Percentiles rank a stretch among this genome's conserved stretches.
Conservation (phyloP, 2,888 invertebrate genomes). For the Pecten maximus region DNA sequence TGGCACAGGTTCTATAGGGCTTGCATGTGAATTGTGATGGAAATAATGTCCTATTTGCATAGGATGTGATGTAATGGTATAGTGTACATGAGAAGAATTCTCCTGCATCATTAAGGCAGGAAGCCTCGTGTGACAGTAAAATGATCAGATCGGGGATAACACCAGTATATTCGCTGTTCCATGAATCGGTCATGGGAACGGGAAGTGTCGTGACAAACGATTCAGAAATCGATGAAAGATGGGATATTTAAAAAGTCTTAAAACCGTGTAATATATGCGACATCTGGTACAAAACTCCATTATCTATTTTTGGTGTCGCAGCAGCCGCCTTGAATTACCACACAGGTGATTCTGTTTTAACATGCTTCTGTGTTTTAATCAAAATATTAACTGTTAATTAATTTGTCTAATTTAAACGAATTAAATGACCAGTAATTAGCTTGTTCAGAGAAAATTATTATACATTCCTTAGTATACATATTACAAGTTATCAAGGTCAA, state of each 20-base stretch:
- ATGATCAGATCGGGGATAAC: background rate
- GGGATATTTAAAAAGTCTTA: background rate
- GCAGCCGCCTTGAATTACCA: slow-evolving; percentile 14
- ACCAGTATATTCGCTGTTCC: background rate
- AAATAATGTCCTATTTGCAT: slow-evolving; percentile 20
- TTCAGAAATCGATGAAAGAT: background rate
- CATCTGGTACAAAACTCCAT: background rate
- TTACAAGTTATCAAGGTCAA: no score
- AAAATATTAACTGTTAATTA: no score
- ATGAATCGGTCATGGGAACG: background rate
- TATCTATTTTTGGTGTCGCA: background rate
- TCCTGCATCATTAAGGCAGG: background rate
- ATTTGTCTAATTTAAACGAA: no score
- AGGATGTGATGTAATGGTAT: background rate
- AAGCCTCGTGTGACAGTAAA: slow-evolving; percentile 22
- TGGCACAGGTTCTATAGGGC: background rate
- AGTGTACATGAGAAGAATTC: slow-evolving; percentile 1
- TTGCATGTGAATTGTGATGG: slow-evolving; percentile 16
- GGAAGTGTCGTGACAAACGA: background rate
- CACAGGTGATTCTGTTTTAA: slow-evolving; percentile 21
- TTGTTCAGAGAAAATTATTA: no score
- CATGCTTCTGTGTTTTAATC: no score
- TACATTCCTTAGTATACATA: no score
- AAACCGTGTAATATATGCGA: background rate
- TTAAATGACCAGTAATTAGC: no score